Evolutionary conservation across 2,888 invertebrate species (phyloP).

Genomic region (Patella pellucida): DNA sequence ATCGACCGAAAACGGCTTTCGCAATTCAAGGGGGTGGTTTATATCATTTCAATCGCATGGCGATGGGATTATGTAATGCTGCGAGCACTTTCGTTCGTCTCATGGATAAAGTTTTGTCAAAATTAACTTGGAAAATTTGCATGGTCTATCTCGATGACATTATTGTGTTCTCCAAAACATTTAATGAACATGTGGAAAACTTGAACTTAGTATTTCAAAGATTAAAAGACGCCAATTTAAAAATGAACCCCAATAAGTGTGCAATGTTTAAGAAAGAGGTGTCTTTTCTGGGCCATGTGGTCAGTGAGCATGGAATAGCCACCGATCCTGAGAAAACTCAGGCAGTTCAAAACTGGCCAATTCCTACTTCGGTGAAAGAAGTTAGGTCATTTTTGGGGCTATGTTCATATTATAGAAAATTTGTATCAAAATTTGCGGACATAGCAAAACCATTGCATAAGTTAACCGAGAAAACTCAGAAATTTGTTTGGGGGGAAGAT

Average conservation of each 20-base stretch:
- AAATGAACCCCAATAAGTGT: conserved; percentile 1
- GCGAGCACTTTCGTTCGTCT: too few relatives aligned
- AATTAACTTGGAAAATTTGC: too few relatives aligned
- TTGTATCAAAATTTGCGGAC: too few relatives aligned
- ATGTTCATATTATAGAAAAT: conserved; percentile 8
- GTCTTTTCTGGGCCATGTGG: too few relatives aligned
- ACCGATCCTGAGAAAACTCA: too few relatives aligned
- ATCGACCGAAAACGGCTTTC: conserved; percentile 1
- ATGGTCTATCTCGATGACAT: too few relatives aligned
- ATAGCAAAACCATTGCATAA: conserved; percentile 14
- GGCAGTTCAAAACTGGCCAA: neutral
- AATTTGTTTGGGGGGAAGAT: neutral
- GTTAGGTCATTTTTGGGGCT: conserved; percentile 8
- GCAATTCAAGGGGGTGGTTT: conserved; percentile 17
- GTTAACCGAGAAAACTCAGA: conserved; percentile 12
- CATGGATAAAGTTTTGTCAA: too few relatives aligned
- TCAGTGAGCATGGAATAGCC: too few relatives aligned
- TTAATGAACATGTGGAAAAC: too few relatives aligned
- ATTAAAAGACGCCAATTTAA: neutral
- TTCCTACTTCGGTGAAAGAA: neutral
- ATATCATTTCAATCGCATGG: conserved; percentile 38
- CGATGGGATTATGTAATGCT: too few relatives aligned
- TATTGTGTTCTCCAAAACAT: too few relatives aligned
- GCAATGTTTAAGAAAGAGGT: neutral
- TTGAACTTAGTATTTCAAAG: neutral